Conservation (phyloP, 2,888 invertebrate genomes). For the Baronia brevicornis region DNA sequence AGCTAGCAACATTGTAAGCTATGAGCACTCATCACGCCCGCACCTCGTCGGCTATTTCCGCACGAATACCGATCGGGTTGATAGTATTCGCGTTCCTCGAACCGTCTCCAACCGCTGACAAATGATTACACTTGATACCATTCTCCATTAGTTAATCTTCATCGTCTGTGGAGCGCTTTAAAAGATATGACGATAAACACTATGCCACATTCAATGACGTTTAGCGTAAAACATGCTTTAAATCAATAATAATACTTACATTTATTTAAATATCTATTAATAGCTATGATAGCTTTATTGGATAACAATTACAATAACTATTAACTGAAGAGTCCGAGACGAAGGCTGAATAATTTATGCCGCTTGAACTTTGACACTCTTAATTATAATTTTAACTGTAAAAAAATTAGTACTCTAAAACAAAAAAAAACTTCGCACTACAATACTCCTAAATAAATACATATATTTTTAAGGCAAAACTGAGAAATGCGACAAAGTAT, state of each 20-base stretch:
- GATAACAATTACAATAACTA: neutral
- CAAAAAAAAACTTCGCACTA: too few species aligned
- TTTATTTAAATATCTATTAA: conserved; percentile 1
- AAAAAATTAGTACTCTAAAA: too few species aligned
- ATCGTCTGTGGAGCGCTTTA: too few species aligned
- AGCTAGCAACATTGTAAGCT: conserved; percentile 8
- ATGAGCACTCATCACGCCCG: conserved; percentile 14
- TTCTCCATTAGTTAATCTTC: conserved; percentile 7
- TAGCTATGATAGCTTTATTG: neutral
- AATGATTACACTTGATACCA: conserved; percentile 18
- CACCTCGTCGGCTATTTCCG: conserved; percentile 29
- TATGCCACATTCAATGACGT: too few species aligned
- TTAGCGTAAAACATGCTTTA: neutral
- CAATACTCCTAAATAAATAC: too few species aligned
- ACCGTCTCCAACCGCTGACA: conserved; percentile 18
- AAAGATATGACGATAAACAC: too few species aligned
- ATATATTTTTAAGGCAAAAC: too few species aligned
- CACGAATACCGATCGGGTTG: conserved; percentile 28
- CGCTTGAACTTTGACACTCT: neutral
- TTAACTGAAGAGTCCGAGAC: neutral
- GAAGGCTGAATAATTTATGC: neutral
- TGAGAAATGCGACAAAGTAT: too few species aligned
- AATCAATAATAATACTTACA: neutral
- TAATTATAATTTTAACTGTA: too few species aligned
- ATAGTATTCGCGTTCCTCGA: conserved; percentile 19